Evolutionary conservation across 2,797 vertebrate genomes (phyloP), one percentile per base, ranked within the genome.

Genomic region (Hypotaenidia philippensis): DNA sequence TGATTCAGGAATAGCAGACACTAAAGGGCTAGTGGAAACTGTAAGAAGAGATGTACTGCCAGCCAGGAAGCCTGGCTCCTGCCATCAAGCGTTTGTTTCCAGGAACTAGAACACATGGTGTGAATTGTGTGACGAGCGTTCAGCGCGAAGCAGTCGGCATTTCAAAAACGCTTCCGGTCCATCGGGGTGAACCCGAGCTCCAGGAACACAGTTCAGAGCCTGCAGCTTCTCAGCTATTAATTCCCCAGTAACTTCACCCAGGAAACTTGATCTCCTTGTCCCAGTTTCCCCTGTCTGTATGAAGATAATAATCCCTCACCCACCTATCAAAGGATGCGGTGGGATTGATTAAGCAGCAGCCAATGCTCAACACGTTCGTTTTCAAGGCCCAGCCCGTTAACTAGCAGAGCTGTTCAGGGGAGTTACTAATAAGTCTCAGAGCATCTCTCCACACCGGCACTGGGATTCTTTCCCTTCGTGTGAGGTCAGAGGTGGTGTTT

Each of bases 301-400:
- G 65, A 16, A 66, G 66, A 56, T 6, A 40, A 66, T 18, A 38
- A 82, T 21, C 36, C 59, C 49, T 27, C 31, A 4, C 14, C 59
- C 66, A 32, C 44, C 81, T 60, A 9, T 1, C 41, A 21, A 47
- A 47, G 72, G 69, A 47, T 25, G 45, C 3, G 1, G 19, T 4
- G 50, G 75, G 49, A 17, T n/a, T 11, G 70, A 60, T 71, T 20
- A 64, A 64, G 50, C 6, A 47, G 59, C 72, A 31, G 23, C 6
- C 34, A 3, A 27, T 6, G 50, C 18, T 6, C 6, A 2, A 44
- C 41, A 57, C 1, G 6, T 27, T 32, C 1, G 1, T 40, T 70
- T 52, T 22, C 25, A 5, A 45, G 49, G 69, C 63, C 19, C 44
- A 52, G 38, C 32, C 14, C 1, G 4, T 36, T 44, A 63, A 49